Percentiles rank a stretch among this genome's conserved stretches.
These are phyloP conservation scores for Himalopsyche kuldschensis DNA, from an alignment of 2,888 invertebrate species.

Conservation along the genomic window DNA sequence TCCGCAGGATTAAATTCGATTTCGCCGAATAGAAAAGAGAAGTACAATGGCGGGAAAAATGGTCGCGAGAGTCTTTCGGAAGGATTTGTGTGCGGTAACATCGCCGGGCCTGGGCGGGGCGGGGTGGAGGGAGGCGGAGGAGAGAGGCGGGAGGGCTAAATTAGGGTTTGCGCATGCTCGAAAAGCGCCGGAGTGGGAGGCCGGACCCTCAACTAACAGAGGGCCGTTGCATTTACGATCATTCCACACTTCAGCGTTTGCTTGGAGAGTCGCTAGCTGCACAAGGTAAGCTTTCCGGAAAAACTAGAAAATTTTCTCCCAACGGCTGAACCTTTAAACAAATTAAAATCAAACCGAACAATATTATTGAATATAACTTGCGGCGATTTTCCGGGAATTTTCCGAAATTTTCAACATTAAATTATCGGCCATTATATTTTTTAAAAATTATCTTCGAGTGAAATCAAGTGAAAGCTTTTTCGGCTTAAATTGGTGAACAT, in stretches of 20 bases:
- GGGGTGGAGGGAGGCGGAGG: conserved; percentile 39
- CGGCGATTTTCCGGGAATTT: neutral
- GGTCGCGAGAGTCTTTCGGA: neutral
- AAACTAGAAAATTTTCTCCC: neutral
- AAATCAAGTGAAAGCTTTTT: neutral
- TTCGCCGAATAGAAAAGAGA: neutral
- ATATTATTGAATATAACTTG: neutral
- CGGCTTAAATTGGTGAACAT: neutral
- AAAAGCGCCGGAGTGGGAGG: conserved; percentile 49
- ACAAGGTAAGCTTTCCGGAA: conserved; percentile 55
- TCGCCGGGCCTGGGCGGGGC: conserved; percentile 48
- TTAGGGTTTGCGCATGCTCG: conserved; percentile 20
- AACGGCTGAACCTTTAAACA: conserved; percentile 41
- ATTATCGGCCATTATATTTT: neutral
- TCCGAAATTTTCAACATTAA: neutral
- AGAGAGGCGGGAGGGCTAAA: conserved; percentile 8
- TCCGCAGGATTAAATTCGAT: neutral
- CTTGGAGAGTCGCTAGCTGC: conserved; percentile 60
- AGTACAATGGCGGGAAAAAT: conserved; percentile 13
- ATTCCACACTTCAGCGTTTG: conserved; percentile 62
- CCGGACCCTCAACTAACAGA: conserved; percentile 42
- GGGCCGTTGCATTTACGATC: conserved; percentile 55
- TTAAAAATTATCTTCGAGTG: neutral
- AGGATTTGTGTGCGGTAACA: neutral
- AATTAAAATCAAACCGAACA: neutral